These are phyloP conservation scores for Thecocarcelia acutangulata DNA, from an alignment of 2,888 invertebrate species.

Conservation along the genomic window DNA sequence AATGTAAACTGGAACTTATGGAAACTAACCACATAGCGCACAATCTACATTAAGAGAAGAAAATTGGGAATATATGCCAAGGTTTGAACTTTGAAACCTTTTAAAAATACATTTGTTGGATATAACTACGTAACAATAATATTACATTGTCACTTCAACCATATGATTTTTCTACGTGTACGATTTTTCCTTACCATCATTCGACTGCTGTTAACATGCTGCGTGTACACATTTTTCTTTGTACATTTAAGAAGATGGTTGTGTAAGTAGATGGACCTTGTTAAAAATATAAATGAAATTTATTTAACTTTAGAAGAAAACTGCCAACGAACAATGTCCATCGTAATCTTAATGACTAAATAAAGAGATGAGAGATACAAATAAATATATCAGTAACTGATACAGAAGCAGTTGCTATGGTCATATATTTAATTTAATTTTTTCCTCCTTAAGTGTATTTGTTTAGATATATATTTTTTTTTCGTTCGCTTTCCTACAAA, in stretches of 20 bases:
- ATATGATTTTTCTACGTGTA: no score
- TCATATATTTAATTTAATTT: conserved; percentile 21
- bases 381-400: conserved; percentile 22
- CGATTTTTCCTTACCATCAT: no score
- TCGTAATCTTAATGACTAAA: conserved; percentile 60
- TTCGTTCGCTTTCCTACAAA: conserved; percentile 1
- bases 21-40: no score
- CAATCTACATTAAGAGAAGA: no score
- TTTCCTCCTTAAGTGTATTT: conserved; percentile 20
- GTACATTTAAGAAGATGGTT: not conserved
- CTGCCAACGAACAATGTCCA: conserved; percentile 47
- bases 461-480: conserved; percentile 17
- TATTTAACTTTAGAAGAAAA: conserved; percentile 46
- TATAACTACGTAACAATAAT: no score
- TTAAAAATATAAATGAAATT: conserved; percentile 51
- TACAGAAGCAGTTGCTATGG: conserved; percentile 44
- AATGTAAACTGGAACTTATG: no score
- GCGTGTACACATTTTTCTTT: no score
- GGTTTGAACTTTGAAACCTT: no score
- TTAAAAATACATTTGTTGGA: no score
- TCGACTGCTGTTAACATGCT: no score
- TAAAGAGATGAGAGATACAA: conserved; percentile 50
- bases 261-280: conserved; percentile 39
- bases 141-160: no score
- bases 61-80: no score